Evolutionary conservation across 2,797 vertebrate genomes (phyloP).

Genomic region (Lepilemur ruficaudatus): DNA sequence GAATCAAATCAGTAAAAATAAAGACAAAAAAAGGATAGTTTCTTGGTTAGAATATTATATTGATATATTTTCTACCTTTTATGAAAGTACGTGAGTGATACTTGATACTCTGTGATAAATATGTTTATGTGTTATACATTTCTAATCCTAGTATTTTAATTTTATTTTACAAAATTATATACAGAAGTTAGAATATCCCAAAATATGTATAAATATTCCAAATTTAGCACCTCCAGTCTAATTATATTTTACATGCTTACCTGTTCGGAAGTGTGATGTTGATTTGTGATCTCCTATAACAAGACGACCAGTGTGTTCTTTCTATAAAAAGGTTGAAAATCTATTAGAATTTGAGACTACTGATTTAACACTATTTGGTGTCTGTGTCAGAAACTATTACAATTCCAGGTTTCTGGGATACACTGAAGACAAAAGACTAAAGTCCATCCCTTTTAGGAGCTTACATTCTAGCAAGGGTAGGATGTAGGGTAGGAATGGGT

Average conservation of each 20-base stretch:
- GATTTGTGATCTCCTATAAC: constrained; percentile 98
- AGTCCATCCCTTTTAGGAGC: background rate
- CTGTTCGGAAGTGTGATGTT: constrained; percentile 95
- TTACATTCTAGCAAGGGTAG: background rate
- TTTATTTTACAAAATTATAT: constrained; percentile 11
- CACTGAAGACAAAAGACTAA: background rate
- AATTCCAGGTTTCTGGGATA: background rate
- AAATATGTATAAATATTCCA: background rate
- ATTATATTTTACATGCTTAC: constrained; percentile 86
- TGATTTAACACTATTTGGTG: constrained; percentile 12
- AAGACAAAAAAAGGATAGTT: background rate
- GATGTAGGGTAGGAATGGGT: too few relatives aligned
- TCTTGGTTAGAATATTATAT: constrained; percentile 10
- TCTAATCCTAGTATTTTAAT: constrained; percentile 29
- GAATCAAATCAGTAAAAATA: constrained; percentile 23
- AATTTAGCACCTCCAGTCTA: constrained; percentile 52
- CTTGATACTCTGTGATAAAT: background rate
- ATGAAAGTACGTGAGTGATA: background rate
- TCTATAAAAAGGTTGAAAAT: constrained; percentile 85
- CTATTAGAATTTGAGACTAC: constrained; percentile 31
- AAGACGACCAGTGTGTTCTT: constrained; percentile 95
- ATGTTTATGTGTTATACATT: background rate
- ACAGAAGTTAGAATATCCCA: background rate
- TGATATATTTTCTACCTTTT: background rate
- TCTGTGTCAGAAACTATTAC: background rate